Evolutionary conservation across 1,140 invertebrate genomes (phyloP).

Genomic region (Anastatus disparis): DNA sequence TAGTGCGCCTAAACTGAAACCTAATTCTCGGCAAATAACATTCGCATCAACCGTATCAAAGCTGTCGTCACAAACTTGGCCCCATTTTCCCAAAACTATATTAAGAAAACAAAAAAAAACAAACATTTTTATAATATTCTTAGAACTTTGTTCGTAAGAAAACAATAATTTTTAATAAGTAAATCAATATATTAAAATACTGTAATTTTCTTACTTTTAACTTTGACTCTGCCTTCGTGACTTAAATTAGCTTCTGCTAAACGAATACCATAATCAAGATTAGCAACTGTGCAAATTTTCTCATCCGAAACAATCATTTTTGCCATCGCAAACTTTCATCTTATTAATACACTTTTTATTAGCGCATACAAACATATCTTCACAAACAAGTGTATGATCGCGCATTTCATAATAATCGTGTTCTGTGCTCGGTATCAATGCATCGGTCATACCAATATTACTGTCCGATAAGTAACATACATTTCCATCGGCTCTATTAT

Average conservation of each 20-base stretch:
- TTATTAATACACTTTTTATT: slow-evolving; percentile 73
- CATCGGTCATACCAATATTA: slow-evolving; percentile 71
- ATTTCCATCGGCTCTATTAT: too few relatives aligned
- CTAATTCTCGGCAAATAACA: slow-evolving; percentile 77
- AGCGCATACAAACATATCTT: slow-evolving; percentile 66
- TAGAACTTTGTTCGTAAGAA: too few relatives aligned
- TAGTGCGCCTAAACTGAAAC: slow-evolving; percentile 72
- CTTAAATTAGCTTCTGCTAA: slow-evolving; percentile 69
- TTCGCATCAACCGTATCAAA: slow-evolving; percentile 76
- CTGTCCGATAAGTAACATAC: slow-evolving; percentile 71
- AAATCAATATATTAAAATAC: too few relatives aligned
- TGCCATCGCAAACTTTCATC: slow-evolving; percentile 73
- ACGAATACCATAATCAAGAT: slow-evolving; percentile 72
- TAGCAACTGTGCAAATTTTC: slow-evolving; percentile 68
- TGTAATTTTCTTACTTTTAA: slow-evolving; percentile 72
- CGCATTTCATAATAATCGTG: slow-evolving; percentile 73
- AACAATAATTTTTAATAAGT: too few relatives aligned
- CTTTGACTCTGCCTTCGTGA: slow-evolving; percentile 77
- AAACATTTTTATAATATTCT: too few relatives aligned
- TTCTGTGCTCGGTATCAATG: slow-evolving; percentile 58
- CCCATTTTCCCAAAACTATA: slow-evolving; percentile 70
- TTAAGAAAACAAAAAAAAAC: too few relatives aligned
- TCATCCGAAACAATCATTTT: slow-evolving; percentile 80
- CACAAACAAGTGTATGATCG: slow-evolving; percentile 65
- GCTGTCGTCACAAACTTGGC: slow-evolving; percentile 80